Conservation (phyloP, 2,797 vertebrate species). For the Acrocephalus scirpaceus region DNA sequence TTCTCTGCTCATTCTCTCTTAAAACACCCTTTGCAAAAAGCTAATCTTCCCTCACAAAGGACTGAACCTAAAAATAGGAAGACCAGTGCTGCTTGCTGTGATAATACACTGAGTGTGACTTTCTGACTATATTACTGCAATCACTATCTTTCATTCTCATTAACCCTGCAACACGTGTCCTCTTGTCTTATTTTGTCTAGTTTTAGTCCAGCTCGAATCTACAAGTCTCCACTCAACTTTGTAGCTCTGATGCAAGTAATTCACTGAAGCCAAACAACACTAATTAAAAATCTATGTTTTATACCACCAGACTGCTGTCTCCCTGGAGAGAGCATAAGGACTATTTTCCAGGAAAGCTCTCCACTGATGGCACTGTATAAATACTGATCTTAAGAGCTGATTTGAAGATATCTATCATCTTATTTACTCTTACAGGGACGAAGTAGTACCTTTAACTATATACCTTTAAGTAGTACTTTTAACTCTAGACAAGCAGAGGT, state of each 20-base stretch:
- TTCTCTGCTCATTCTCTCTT: not conserved
- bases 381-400: not conserved
- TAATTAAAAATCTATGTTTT: not conserved
- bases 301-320: not conserved
- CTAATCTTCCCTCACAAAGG: constrained; percentile 12
- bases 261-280: not conserved
- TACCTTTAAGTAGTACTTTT: not conserved
- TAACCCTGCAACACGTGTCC: not conserved
- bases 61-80: constrained; percentile 21
- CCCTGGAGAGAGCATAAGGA: not conserved
- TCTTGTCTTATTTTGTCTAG: not conserved
- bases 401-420: not conserved
- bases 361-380: not conserved
- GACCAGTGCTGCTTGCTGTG: not conserved
- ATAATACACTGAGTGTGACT: constrained; percentile 14
- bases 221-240: not conserved
- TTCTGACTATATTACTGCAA: not conserved
- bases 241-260: not conserved
- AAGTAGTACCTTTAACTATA: not conserved
- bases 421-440: not conserved
- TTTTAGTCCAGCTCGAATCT: not conserved
- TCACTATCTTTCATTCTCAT: not conserved
- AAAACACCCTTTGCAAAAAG: not conserved
- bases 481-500: not conserved
- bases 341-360: not conserved